A percentile compares a stretch with the other conserved stretches of the same genome.
Conservation (phyloP, 53 echinoderm and acorn worm genomes). For the Patiria pectinifera region DNA sequence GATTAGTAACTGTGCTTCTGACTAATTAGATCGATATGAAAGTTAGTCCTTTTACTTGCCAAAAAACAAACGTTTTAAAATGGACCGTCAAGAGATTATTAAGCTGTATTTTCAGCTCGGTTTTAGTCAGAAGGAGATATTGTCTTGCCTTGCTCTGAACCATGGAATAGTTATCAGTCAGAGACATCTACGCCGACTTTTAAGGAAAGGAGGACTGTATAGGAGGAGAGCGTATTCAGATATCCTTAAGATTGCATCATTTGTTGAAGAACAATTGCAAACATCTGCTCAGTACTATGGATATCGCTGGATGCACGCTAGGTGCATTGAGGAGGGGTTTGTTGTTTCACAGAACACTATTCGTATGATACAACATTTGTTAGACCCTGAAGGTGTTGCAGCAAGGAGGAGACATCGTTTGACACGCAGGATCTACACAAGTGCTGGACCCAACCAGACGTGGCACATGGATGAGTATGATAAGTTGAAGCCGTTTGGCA, state of each 20-base stretch:
- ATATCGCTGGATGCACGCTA: neutral
- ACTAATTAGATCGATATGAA: too few species aligned
- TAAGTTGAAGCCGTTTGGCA: slow-evolving; percentile 58
- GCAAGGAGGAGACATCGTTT: slow-evolving; percentile 26
- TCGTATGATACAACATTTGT: neutral
- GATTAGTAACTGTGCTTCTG: too few species aligned
- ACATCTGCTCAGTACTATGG: neutral
- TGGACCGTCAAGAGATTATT: too few species aligned
- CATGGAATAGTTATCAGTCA: neutral
- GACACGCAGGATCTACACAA: slow-evolving; percentile 46
- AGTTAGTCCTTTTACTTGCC: too few species aligned
- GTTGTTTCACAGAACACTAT: neutral
- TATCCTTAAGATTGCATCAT: neutral
- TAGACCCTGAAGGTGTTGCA: slow-evolving; percentile 2
- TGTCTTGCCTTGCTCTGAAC: neutral
- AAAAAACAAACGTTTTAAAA: too few species aligned
- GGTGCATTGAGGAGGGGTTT: neutral
- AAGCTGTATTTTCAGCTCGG: too few species aligned
- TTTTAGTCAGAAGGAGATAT: too few species aligned
- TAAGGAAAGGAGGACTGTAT: neutral
- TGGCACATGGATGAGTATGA: slow-evolving; percentile 64
- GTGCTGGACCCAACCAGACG: slow-evolving; percentile 42
- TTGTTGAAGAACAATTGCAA: neutral
- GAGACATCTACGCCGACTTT: neutral
- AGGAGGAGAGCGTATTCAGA: neutral